Conservation (phyloP, 37 sponge, comb jelly and placozoan genomes). For the Corticium candelabrum region DNA sequence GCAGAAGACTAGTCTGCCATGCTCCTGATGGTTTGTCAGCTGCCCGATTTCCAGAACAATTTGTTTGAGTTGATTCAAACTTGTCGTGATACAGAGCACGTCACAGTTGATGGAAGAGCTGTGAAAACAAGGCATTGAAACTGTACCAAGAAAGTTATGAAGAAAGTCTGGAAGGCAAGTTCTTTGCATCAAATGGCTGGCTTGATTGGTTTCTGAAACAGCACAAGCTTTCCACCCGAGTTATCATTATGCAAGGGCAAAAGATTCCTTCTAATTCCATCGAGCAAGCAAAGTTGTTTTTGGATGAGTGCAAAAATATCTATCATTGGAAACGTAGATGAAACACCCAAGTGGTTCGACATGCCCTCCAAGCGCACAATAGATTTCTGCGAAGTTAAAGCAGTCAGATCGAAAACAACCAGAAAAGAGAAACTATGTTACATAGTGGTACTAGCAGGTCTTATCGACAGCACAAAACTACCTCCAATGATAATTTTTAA, state of each 20-base stretch:
- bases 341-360: not conserved
- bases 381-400: not conserved
- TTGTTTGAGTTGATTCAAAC: not conserved
- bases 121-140: too few relatives aligned
- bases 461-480: not conserved
- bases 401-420: not conserved
- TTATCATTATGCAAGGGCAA: too few relatives aligned
- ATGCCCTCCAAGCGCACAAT: not conserved
- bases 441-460: not conserved
- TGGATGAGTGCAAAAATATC: not conserved
- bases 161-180: too few relatives aligned
- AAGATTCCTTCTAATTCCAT: not conserved
- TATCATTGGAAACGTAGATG: not conserved
- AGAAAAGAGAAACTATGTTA: not conserved
- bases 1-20: not conserved
- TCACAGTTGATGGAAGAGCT: too few relatives aligned
- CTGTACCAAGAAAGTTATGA: too few relatives aligned
- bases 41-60: not conserved
- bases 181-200: too few relatives aligned
- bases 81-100: too few relatives aligned
- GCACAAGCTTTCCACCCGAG: too few relatives aligned
- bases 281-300: not conserved
- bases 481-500: not conserved
- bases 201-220: too few relatives aligned
- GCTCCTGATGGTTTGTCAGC: not conserved